Evolutionary conservation across 2,888 invertebrate genomes (phyloP), one percentile per base, ranked within the genome.

Genomic region (Parasteatoda lunata): DNA sequence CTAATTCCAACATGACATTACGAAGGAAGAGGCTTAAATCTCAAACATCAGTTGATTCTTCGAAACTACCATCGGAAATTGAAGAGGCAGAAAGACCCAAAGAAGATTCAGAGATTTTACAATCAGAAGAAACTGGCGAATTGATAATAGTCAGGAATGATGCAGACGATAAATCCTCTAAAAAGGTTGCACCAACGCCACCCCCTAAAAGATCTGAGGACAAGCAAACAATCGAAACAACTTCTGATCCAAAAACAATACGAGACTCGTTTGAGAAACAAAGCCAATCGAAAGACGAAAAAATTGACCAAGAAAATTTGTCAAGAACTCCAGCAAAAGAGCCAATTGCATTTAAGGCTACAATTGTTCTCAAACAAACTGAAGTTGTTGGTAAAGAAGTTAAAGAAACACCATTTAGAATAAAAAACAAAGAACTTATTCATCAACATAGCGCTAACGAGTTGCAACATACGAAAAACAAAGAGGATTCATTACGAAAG

Each of bases 371-470:
- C 4, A 88, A 88, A 66, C 88, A 88, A 51, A 88, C 88, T 15
- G 88, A 88, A 70, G 81, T 88, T 48, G 83, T 88, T n/a, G 15
- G 49, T 7, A 85, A 85, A 75, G 84, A 84, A 4, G 7, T 54
- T 5, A 84, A 84, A 47, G 76, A 85, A 15, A 68, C 77, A 45
- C 87, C 82, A 45, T 83, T 88, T 49, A 78, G 83, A 75, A 83
- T 79, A 7, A 80, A 81, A 52, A 87, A 87, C 9, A 88, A 88
- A 77, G 87, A 88, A 52, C 78, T 88, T n/a, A 71, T 78, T 66
- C 87, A 82, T n/a, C 87, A 88, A 30, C 87, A 88, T 30, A 88
- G 87, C 54, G 87, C 87, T 13, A 82, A 88, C n/a, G 87, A 88
- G 30, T 75, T 88, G 30, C 47, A 83, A 13, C 69, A 79, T 30